A percentile compares a stretch with the other conserved stretches of the same genome.
phyloP scores from a whole-genome alignment of 2,888 invertebrate species.

The Eucriotettix oculatus region DNA sequence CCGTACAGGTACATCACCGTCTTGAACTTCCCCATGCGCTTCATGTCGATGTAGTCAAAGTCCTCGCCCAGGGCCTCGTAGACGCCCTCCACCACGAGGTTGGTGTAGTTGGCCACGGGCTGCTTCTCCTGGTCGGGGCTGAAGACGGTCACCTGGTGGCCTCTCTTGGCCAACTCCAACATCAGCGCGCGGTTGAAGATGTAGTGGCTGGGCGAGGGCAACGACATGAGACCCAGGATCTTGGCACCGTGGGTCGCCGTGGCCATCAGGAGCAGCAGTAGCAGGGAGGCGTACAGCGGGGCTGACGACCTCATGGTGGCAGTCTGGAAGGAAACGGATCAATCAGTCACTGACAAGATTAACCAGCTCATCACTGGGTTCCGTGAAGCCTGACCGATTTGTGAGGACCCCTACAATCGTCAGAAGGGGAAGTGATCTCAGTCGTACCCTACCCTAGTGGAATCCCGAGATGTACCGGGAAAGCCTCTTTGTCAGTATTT shows the following conservation, averaged over 20 bases:
- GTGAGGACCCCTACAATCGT: too few relatives aligned
- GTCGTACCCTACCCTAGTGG: too few relatives aligned
- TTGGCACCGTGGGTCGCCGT: not conserved
- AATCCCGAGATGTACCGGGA: too few relatives aligned
- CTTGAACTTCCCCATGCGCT: not conserved
- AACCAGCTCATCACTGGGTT: too few relatives aligned
- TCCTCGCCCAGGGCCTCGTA: not conserved
- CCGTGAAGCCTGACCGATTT: too few relatives aligned
- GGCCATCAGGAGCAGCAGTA: not conserved
- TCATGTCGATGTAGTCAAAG: not conserved
- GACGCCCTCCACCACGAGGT: conserved; percentile 7
- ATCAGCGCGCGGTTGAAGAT: conserved; percentile 8
- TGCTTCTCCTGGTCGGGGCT: conserved; percentile 8
- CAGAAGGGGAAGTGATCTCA: too few relatives aligned
- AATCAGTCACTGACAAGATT: too few relatives aligned
- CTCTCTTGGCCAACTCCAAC: conserved; percentile 5
- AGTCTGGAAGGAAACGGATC: too few relatives aligned
- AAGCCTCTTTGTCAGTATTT: too few relatives aligned
- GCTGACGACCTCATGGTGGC: not conserved
- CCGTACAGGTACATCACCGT: not conserved
- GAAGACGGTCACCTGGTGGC: conserved; percentile 11
- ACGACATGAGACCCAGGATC: conserved; percentile 7
- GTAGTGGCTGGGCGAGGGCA: conserved; percentile 10
- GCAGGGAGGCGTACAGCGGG: too few relatives aligned
- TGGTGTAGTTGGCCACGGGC: conserved; percentile 5